Conservation (phyloP, 2,797 vertebrate genomes). For the Linurgus olivaceus region DNA sequence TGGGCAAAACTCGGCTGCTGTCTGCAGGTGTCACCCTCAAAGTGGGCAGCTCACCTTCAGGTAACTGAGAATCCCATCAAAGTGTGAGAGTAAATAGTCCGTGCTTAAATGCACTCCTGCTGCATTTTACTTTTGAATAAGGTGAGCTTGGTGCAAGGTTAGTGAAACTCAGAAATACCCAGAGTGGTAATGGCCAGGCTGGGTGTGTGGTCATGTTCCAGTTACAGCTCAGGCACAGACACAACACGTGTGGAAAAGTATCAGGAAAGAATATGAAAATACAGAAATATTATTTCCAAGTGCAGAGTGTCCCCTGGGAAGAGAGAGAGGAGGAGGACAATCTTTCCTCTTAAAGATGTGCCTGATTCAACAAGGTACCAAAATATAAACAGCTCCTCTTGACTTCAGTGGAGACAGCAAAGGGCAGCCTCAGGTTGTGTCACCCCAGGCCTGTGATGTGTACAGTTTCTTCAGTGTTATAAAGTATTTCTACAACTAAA, state of each 20-base stretch:
- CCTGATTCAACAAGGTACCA: not conserved
- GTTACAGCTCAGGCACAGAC: not conserved
- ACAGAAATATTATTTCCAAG: not conserved
- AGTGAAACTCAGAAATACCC: not conserved
- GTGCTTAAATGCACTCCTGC: not conserved
- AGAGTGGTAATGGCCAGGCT: not conserved
- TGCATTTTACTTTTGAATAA: not conserved
- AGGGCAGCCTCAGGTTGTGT: not conserved
- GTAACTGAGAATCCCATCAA: not conserved
- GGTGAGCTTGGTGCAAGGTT: not conserved
- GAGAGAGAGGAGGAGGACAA: not conserved
- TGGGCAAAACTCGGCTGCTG: not conserved
- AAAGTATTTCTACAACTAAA: not conserved
- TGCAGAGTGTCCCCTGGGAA: not conserved
- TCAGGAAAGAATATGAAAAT: not conserved
- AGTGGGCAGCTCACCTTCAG: not conserved
- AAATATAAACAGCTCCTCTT: not conserved
- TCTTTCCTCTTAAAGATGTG: not conserved
- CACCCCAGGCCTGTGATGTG: not conserved
- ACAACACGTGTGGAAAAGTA: not conserved
- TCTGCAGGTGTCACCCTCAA: not conserved
- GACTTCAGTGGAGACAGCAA: not conserved
- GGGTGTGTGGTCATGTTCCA: not conserved
- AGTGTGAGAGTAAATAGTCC: not conserved
- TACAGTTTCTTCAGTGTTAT: not conserved